Evolutionary conservation across 2,888 invertebrate species (phyloP), one percentile per base, ranked within the genome.

Genomic region (Diplolepis rosae): DNA sequence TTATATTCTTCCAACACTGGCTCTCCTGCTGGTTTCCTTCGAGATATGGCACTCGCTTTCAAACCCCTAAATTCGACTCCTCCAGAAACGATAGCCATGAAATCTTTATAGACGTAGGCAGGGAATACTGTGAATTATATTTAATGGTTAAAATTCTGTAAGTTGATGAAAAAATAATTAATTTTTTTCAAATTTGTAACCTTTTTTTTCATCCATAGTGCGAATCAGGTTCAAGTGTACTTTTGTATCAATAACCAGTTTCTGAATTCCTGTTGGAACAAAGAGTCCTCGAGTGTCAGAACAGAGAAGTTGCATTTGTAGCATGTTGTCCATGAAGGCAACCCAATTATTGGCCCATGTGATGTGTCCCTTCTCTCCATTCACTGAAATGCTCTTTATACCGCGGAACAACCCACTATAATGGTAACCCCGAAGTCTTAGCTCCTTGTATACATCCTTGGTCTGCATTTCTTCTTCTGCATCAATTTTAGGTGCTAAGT

Each of bases 241-340:
- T 56, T 87, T 87, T 0, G 92, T 91, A 80, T 93, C 91, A 67
- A 93, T 91, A 1, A 90, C 87, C 3, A 93, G 73, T 72, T 90
- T 91, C 50, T 90, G 89, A 65, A 93, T 90, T 18, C 90, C 89
- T 1, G 92, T 92, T 0, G 93, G 93, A 7, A 93, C 89, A 71
- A 90, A 90, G 0, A 93, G 85, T 30, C 89, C 85, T 67, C 90
- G 86, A 6, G 89, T 85, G 22, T 90, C 88, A 22, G 85, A 77
- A 1, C 87, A 85, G 0, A 93, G 73, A 35, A 93, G 89, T 48
- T 91, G 89, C 79, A 92, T 90, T 82, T 94, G 94, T 39, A 94
- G 86, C 91, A 94, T 92, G 13, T 92, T 92, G 81, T 94, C 94
- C 86, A 94, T 89, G 84, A 93, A 94, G 0, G 93, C 90, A 3